phyloP scores from a whole-genome alignment of 1,140 invertebrate genomes.

The Tribolium castaneum region DNA sequence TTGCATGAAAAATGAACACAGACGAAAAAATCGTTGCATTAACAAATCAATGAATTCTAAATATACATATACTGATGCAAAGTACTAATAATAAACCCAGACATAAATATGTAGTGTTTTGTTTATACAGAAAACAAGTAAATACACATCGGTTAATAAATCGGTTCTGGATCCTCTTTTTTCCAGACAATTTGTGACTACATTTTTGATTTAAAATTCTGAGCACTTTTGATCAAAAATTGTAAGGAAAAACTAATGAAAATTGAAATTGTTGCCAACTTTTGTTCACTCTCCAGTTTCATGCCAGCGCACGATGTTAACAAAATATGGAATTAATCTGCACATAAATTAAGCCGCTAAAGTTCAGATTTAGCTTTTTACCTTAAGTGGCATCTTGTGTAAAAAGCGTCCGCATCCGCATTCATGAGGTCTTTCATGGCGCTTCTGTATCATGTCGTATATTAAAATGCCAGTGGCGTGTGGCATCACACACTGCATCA shows the following conservation, averaged over 20 bases:
- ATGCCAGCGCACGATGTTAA: neutral
- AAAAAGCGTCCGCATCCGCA: slow-evolving; percentile 22
- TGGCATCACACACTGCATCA: slow-evolving; percentile 17
- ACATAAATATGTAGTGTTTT: neutral
- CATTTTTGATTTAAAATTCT: no score
- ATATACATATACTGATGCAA: neutral
- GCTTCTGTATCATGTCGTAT: neutral
- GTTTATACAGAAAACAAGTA: neutral
- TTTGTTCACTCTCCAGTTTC: neutral
- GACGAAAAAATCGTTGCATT: neutral
- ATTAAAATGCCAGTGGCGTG: slow-evolving; percentile 26
- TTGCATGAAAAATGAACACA: neutral
- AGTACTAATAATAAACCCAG: neutral
- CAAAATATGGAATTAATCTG: neutral
- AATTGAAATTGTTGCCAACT: neutral
- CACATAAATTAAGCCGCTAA: neutral
- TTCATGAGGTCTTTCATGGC: neutral
- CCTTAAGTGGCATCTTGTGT: slow-evolving; percentile 12
- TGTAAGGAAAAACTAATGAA: neutral
- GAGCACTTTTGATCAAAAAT: no score
- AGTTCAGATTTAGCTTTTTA: neutral
- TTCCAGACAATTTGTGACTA: no score
- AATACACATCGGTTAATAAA: neutral
- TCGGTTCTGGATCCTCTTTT: neutral
- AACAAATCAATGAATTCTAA: neutral